Percentiles rank a stretch among this genome's conserved stretches.
Evolutionary conservation across 2,797 vertebrate species (phyloP).

Genomic region (Gobio occitaniae): DNA sequence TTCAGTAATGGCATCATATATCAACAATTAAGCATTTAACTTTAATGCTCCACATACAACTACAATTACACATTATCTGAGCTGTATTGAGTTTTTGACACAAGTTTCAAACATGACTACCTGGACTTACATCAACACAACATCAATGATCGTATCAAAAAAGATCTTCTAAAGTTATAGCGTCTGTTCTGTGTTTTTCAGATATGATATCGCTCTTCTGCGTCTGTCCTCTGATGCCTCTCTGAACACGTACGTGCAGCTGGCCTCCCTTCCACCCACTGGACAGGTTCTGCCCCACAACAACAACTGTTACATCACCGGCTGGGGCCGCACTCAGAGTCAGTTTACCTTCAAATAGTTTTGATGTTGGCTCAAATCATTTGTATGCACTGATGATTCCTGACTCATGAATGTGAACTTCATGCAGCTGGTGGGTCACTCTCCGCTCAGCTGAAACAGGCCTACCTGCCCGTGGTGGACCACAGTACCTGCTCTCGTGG

Average conservation of each 20-base stretch:
- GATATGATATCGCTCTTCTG: slow-evolving; percentile 89
- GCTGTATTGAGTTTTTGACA: background rate
- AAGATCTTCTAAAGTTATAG: background rate
- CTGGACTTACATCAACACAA: background rate
- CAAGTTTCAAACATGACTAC: background rate
- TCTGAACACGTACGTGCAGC: slow-evolving; percentile 83
- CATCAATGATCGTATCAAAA: background rate
- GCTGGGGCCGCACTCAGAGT: slow-evolving; percentile 90
- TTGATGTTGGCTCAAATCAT: background rate
- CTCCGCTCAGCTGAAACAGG: slow-evolving; percentile 84
- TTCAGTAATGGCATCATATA: background rate
- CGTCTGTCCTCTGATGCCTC: slow-evolving; percentile 75
- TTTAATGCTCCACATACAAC: background rate
- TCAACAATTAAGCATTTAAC: background rate
- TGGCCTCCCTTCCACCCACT: slow-evolving; percentile 77
- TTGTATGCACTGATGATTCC: background rate
- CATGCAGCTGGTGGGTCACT: slow-evolving; percentile 78
- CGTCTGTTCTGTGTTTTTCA: slow-evolving; percentile 58
- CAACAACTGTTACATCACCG: slow-evolving; percentile 86
- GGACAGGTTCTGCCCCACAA: slow-evolving; percentile 84
- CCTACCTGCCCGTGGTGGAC: slow-evolving; percentile 82
- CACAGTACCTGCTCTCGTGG: slow-evolving; percentile 77
- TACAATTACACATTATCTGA: background rate
- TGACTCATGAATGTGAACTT: background rate
- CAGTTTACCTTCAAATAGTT: slow-evolving; percentile 66